These are phyloP conservation scores for Drosophila oshimai DNA, from an alignment of 1,140 invertebrate genomes.

Conservation along the genomic window DNA sequence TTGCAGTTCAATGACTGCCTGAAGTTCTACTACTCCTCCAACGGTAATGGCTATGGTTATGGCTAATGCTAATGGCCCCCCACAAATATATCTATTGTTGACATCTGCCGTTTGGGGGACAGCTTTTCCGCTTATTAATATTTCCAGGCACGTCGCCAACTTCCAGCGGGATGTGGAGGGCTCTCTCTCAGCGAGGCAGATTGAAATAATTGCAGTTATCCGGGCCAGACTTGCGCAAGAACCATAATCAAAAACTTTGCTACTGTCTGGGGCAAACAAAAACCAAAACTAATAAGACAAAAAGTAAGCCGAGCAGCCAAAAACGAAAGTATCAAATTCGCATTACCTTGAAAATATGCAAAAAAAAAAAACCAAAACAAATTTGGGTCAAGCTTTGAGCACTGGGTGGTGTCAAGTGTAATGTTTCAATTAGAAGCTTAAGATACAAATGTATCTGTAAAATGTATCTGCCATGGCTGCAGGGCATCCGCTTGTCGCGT, in stretches of 20 bases:
- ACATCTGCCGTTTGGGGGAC: conserved; percentile 44
- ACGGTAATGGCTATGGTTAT: conserved; percentile 46
- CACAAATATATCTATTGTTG: conserved; percentile 64
- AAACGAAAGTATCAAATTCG: conserved; percentile 76
- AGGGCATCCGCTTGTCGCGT: conserved; percentile 41
- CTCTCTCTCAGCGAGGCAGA: not conserved
- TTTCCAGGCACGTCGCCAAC: conserved; percentile 69
- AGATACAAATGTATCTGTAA: conserved; percentile 7
- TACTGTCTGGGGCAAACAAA: not conserved
- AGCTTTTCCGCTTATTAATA: conserved; percentile 77
- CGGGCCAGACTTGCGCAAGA: conserved; percentile 50
- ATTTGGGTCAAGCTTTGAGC: conserved; percentile 66
- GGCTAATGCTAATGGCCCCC: conserved; percentile 48
- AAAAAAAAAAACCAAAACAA: no score
- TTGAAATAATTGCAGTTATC: conserved; percentile 59
- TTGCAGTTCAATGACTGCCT: conserved; percentile 66
- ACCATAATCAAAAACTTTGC: conserved; percentile 61
- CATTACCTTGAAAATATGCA: conserved; percentile 68
- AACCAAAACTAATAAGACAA: conserved; percentile 7
- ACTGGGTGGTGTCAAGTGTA: conserved; percentile 40
- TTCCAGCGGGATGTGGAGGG: not conserved
- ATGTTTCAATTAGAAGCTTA: conserved; percentile 70
- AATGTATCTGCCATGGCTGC: conserved; percentile 11
- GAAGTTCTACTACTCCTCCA: conserved; percentile 56
- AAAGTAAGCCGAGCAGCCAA: conserved; percentile 21